Base-by-base conservation (phyloP, 92 coral and sea anemone species). In the Umimayanthus kanabou region DNA sequence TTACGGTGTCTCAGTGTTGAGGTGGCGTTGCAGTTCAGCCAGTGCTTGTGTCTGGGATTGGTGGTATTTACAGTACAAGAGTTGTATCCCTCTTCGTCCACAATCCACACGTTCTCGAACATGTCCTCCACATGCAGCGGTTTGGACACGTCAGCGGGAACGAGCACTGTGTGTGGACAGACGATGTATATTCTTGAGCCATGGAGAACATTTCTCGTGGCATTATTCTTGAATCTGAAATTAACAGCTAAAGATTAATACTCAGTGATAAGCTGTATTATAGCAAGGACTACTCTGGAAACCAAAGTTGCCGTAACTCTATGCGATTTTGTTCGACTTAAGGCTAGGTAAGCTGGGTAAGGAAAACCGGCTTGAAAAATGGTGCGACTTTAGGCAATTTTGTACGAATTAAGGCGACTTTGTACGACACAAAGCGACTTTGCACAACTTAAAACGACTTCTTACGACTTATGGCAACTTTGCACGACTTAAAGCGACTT, bases 51-150 rank as follows among this genome's bases (percentile, higher is more conserved):
- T 10, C 39, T 83, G 1, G 87, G 87, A 29, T 83, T 83, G 10
- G 87, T 69, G 15, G 14, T 83, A 13, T 83, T 83, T 14, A 83
- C 87, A 9, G 61, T 83, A 53, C 87, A 83, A 26, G 87, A 70
- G 42, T 83, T 43, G 77, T 69, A 83, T 0, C 87, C 87, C 53
- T 83, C 78, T 16, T 47, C 45, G 67, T 83, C 87, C 8, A 83
- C 87, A 83, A 83, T 83, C 87, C 87, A 83, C 45, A 83, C 64
- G 25, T 83, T 83, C 37, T 83, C 87, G 67, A 83, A 83, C 87
- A 83, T 69, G 25, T 83, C 87, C 0, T 83, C 87, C 42, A 70
- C 77, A 16, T 83, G 87, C 4, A 83, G 87, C 7, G 87, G 87
- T 25, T 49, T 83, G 53, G 53, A 25, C 76, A 83, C 50, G n/a